phyloP scores from a whole-genome alignment of 2,888 invertebrate genomes.

The Philereme vetulata region DNA sequence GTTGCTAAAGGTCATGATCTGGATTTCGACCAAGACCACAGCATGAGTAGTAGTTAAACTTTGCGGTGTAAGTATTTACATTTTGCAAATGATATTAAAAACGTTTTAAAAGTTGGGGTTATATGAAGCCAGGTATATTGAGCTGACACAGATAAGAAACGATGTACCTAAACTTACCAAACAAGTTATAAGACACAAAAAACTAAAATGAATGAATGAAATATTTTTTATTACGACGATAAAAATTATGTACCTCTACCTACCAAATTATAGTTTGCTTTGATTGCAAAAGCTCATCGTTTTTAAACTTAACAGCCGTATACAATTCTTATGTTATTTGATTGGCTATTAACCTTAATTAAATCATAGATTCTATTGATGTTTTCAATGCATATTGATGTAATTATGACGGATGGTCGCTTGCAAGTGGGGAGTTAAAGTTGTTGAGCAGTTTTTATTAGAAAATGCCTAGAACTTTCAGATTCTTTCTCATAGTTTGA shows the following conservation, averaged over 20 bases:
- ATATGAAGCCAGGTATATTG: slow-evolving; percentile 16
- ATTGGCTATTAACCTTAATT: slow-evolving; percentile 17
- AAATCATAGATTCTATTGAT: slow-evolving; percentile 12
- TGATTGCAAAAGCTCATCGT: slow-evolving; percentile 10
- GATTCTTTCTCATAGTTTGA: no score
- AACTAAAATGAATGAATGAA: neutral
- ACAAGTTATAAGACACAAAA: slow-evolving; percentile 2
- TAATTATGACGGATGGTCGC: slow-evolving; percentile 1
- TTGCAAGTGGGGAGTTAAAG: neutral
- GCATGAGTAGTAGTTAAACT: slow-evolving; percentile 11
- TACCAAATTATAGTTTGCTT: neutral
- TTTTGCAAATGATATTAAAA: slow-evolving; percentile 15
- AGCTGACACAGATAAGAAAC: slow-evolving; percentile 2
- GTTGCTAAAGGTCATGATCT: slow-evolving; percentile 60
- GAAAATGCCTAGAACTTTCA: no score
- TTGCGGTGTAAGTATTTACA: slow-evolving; percentile 15
- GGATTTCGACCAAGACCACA: slow-evolving; percentile 31
- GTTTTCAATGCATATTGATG: slow-evolving; percentile 11
- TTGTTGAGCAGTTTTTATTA: neutral
- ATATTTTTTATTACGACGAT: neutral
- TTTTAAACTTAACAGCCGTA: slow-evolving; percentile 8
- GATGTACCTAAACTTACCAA: slow-evolving; percentile 1
- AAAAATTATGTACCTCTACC: neutral
- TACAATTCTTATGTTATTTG: slow-evolving; percentile 6
- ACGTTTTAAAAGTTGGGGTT: slow-evolving; percentile 4